Evolutionary conservation across 2,113 vertebrate species (phyloP), one percentile per base, ranked within the genome.

Genomic region (Bubo scandiacus): DNA sequence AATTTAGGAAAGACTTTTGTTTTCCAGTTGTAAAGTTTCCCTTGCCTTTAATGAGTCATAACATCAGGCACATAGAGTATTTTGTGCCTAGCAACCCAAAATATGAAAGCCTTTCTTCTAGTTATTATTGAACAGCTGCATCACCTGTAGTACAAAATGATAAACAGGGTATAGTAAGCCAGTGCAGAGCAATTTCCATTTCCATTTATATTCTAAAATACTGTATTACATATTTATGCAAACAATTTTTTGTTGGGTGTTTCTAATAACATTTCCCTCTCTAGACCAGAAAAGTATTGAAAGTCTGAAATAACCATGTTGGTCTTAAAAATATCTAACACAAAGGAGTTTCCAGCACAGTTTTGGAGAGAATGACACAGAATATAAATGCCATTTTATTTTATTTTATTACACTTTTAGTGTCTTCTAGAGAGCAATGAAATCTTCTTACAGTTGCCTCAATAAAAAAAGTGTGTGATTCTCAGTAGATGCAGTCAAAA

Each of bases 171-270:
- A 51, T 49, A 77, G 58, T 91, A 94, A 92, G 45, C 45, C 85
- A 96, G 70, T 68, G 42, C 40, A 79, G 25, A 93, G 23, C 62
- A 80, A 96, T 97, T 98, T 95, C 51, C 61, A 92, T 93, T 93
- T 96, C 91, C 65, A 84, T 97, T 97, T 95, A 49, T 89, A 94
- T 96, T 91, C 63, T 86, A 92, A 87, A 95, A 94, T 77, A 92
- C 49, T 86, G 38, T 78, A 83, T 88, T 93, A 77, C 47, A 89
- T 91, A 58, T 68, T 72, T 93, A 83, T 84, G 68, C 58, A 96
- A 95, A 94, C 55, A 84, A 47, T 65, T 82, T 84, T 79, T 73
- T 78, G 34, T 65, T 15, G 6, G n/a, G 26, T 85, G 21, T 92
- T 97, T 95, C 92, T 84, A 92, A 85, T 86, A 90, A 86, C 45